These are phyloP conservation scores for Dermochelys coriacea DNA, from an alignment of 2,797 vertebrate genomes.

Conservation along the genomic window DNA sequence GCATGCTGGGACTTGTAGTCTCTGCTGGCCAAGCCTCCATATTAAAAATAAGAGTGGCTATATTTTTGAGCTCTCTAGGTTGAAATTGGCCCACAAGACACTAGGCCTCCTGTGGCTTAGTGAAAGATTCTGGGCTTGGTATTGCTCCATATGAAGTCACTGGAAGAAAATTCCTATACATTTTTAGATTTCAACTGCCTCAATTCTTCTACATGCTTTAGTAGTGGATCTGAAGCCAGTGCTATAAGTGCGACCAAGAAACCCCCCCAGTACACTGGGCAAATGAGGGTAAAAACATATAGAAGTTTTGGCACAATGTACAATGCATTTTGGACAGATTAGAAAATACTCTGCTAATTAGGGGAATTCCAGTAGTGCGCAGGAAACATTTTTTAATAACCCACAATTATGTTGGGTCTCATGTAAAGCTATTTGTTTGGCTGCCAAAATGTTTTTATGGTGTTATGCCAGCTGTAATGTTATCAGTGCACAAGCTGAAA, in stretches of 20 bases:
- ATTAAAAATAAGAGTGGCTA: not conserved
- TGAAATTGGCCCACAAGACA: not conserved
- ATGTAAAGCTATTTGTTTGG: slow-evolving; percentile 69
- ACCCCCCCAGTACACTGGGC: not conserved
- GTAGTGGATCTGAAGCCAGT: not conserved
- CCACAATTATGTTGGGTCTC: slow-evolving; percentile 56
- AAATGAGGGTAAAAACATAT: slow-evolving; percentile 32
- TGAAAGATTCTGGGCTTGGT: not conserved
- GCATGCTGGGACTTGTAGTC: slow-evolving; percentile 22
- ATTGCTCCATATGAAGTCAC: not conserved
- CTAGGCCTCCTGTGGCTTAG: not conserved
- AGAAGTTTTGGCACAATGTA: not conserved
- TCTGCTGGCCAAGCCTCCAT: not conserved
- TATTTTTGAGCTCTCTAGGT: not conserved
- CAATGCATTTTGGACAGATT: slow-evolving; percentile 35
- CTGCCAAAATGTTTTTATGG: slow-evolving; percentile 74
- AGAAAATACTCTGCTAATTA: slow-evolving; percentile 85
- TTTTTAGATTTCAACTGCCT: not conserved
- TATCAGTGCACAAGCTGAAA: slow-evolving; percentile 41
- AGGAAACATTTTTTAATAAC: slow-evolving; percentile 77
- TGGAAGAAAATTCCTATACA: not conserved
- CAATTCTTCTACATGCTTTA: not conserved
- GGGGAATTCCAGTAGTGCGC: slow-evolving; percentile 88
- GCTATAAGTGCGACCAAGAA: not conserved
- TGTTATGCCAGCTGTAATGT: slow-evolving; percentile 69